Conservation (phyloP, 2,888 invertebrate genomes). For the Orchesella flavescens region DNA sequence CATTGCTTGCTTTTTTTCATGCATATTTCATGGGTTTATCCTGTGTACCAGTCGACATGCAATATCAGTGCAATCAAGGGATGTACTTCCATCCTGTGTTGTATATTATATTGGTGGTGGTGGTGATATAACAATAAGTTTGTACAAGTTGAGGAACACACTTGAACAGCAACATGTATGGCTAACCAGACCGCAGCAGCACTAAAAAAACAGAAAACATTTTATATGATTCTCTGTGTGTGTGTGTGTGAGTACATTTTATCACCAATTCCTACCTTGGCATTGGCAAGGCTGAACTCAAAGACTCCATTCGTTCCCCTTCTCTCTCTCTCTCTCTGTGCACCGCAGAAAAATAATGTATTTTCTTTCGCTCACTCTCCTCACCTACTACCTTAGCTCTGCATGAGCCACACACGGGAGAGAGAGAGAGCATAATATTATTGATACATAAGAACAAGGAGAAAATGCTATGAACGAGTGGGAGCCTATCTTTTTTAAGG, state of each 20-base stretch:
- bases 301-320: slow-evolving; percentile 45
- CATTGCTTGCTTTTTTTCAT: slow-evolving; percentile 28
- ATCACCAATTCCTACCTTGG: slow-evolving; percentile 56
- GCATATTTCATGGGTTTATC: slow-evolving; percentile 46
- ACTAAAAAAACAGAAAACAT: slow-evolving; percentile 18
- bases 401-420: not conserved
- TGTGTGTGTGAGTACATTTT: not conserved
- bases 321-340: slow-evolving; percentile 1
- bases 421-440: slow-evolving; percentile 6
- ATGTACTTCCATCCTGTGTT: slow-evolving; percentile 58
- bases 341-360: slow-evolving; percentile 19
- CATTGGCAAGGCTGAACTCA: slow-evolving; percentile 66
- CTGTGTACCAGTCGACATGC: slow-evolving; percentile 9
- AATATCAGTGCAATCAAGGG: slow-evolving; percentile 54
- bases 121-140: slow-evolving; percentile 40
- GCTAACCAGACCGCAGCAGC: slow-evolving; percentile 11
- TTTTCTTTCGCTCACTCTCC: slow-evolving; percentile 11
- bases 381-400: not conserved
- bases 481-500: slow-evolving; percentile 18
- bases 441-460: slow-evolving; percentile 23
- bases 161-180: not conserved
- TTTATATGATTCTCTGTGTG: slow-evolving; percentile 3
- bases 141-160: slow-evolving; percentile 40
- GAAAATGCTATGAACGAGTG: slow-evolving; percentile 16
- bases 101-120: slow-evolving; percentile 19